A percentile compares a stretch with the other conserved stretches of the same genome.
Evolutionary conservation across 1,140 invertebrate genomes (phyloP).

Genomic region (Ditylenchus dipsaci): DNA sequence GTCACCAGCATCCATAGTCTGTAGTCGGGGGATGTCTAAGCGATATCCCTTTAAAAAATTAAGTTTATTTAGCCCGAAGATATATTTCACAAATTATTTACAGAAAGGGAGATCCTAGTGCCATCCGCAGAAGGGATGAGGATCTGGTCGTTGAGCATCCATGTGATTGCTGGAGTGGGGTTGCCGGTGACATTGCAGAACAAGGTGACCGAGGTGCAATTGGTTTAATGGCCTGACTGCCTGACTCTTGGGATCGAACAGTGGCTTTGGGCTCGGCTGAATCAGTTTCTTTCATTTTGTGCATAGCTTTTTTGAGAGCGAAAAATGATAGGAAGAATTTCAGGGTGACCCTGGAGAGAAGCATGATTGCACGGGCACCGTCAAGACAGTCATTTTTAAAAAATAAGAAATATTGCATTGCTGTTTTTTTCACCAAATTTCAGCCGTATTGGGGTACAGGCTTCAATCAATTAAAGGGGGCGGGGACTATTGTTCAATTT

Average conservation of each 20-base stretch:
- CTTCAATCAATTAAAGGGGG: too few species aligned
- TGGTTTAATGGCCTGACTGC: constrained; percentile 30
- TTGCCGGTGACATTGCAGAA: constrained; percentile 51
- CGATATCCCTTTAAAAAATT: constrained; percentile 40
- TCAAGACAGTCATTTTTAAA: too few species aligned
- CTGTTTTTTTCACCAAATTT: too few species aligned
- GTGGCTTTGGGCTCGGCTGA: constrained; percentile 29
- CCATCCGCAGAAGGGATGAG: constrained; percentile 45
- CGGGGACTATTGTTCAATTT: too few species aligned
- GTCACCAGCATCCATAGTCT: constrained; percentile 40
- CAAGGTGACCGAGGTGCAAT: constrained; percentile 40
- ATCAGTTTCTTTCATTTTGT: too few species aligned
- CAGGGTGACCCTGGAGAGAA: too few species aligned
- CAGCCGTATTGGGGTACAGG: too few species aligned
- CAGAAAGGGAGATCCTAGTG: constrained; percentile 33
- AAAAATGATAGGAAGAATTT: background rate
- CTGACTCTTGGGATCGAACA: constrained; percentile 24
- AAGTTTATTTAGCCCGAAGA: constrained; percentile 13
- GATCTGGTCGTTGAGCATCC: constrained; percentile 33
- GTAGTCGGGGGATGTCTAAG: constrained; percentile 48
- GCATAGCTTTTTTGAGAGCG: too few species aligned
- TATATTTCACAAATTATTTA: constrained; percentile 11
- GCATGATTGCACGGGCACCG: too few species aligned
- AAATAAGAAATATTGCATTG: too few species aligned
- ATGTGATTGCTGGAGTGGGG: constrained; percentile 39